Evolutionary conservation across 1,140 invertebrate genomes (phyloP).

Genomic region (Antheraea pernyi): DNA sequence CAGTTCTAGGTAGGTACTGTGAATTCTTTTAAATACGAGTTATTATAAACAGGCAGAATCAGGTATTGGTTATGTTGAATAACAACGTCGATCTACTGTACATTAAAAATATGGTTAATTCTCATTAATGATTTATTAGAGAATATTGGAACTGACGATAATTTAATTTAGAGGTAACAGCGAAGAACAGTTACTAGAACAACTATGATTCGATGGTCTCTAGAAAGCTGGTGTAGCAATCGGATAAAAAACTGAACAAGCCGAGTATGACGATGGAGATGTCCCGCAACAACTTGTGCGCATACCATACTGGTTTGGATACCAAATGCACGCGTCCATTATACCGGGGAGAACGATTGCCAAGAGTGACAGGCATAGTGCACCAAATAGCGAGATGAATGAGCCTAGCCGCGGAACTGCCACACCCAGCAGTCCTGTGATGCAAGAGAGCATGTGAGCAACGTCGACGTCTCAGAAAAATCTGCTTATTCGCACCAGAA

Average conservation of each 20-base stretch:
- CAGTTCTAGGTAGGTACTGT: too few relatives aligned
- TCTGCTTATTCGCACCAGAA: neutral
- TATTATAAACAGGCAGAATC: too few relatives aligned
- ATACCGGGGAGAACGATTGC: constrained; percentile 91
- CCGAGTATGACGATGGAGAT: constrained; percentile 81
- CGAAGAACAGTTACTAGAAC: too few relatives aligned
- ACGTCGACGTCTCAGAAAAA: too few relatives aligned
- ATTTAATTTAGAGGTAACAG: neutral
- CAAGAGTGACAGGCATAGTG: constrained; percentile 88
- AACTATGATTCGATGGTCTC: constrained; percentile 38
- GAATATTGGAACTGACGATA: neutral
- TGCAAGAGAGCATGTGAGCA: neutral
- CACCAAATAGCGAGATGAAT: constrained; percentile 92
- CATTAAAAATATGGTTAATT: too few relatives aligned
- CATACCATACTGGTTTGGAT: constrained; percentile 72
- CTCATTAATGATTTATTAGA: neutral
- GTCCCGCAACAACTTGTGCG: constrained; percentile 77
- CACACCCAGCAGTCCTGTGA: constrained; percentile 85
- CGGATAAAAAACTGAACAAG: constrained; percentile 60
- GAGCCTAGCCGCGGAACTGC: constrained; percentile 88
- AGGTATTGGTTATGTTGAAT: too few relatives aligned
- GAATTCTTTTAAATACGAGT: too few relatives aligned
- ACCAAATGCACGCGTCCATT: constrained; percentile 86
- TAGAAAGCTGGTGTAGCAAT: constrained; percentile 60
- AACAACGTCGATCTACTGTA: too few relatives aligned